A percentile compares a stretch with the other conserved stretches of the same genome.
phyloP scores from a whole-genome alignment of 2,113 vertebrate genomes.

The Cyanoramphus novaezelandiae region DNA sequence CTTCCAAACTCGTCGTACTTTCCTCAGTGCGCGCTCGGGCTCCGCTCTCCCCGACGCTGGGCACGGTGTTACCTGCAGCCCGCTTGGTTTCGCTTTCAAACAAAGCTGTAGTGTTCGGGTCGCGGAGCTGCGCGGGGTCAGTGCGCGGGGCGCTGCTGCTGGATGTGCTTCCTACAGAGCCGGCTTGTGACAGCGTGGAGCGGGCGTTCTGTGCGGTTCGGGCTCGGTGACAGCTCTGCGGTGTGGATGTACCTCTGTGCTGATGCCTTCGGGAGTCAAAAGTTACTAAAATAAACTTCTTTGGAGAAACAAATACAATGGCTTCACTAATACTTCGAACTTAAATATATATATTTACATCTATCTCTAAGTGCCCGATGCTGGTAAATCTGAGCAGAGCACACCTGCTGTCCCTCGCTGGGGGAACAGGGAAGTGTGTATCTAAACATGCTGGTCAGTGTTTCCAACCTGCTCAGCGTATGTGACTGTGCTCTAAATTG shows the following conservation, averaged over 20 bases:
- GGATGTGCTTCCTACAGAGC: not conserved
- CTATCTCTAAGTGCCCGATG: not conserved
- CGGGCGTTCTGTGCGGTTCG: not conserved
- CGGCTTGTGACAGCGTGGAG: not conserved
- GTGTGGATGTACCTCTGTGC: not conserved
- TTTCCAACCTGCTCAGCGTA: not conserved
- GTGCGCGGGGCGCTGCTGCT: not conserved
- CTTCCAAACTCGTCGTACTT: slow-evolving; percentile 6
- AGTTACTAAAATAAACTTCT: slow-evolving; percentile 12
- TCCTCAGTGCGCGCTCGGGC: not conserved
- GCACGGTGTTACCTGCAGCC: slow-evolving; percentile 24
- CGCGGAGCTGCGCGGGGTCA: not conserved
- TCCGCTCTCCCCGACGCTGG: not conserved
- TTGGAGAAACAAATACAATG: not conserved
- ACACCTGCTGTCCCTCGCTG: slow-evolving; percentile 15
- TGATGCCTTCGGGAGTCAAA: not conserved
- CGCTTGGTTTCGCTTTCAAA: slow-evolving; percentile 55
- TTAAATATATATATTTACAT: rapidly evolving
- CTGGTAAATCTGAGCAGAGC: not conserved
- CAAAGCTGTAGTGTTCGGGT: slow-evolving; percentile 57
- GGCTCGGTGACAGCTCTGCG: not conserved
- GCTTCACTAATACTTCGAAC: not conserved
- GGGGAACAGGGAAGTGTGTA: not conserved
- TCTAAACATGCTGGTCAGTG: not conserved
- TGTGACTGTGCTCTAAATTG: not conserved